Base-by-base conservation (phyloP, 2,113 vertebrate genomes). In the Phaethornis superciliosus region DNA sequence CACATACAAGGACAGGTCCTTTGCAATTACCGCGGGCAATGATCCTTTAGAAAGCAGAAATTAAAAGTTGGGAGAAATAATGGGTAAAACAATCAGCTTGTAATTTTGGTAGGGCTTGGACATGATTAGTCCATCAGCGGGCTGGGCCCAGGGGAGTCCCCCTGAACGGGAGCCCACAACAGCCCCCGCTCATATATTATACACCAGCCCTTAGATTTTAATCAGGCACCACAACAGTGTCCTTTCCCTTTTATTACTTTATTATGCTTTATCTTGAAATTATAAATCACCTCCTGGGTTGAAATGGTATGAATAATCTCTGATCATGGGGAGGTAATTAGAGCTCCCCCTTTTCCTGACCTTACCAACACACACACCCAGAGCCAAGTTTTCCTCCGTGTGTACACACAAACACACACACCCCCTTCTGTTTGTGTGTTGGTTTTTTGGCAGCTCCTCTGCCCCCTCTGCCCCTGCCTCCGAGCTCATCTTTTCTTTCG, bases 31-130 rank as follows among this genome's bases (percentile, higher is more conserved):
- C 97, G 98, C 98, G 98, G 98, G 98, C 99, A 99, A 99, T 99
- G 98, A 99, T 98, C 98, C 99, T 99, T 98, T 98, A 95, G 98
- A 98, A 97, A 98, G 98, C 98, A 98, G 98, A 98, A 99, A 99
- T 99, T 99, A 99, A 99, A 99, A 99, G 98, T 99, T 99, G 97
- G 96, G 97, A 97, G 98, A 98, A 99, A 99, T 98, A 99, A 99
- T 99, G 98, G 98, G 97, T 98, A 98, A 98, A 98, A 99, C 98
- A 98, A 98, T 98, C 98, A 98, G 98, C 96, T 92, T 97, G 98
- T 98, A 97, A 98, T 98, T 98, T 98, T 98, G 98, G 96, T 96
- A 82, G 85, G 96, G 96, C 97, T 97, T 86, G 97, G 97, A 98
- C 98, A 98, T 97, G 98, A 98, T 98, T 98, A 98, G 98, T 98